A percentile compares a stretch with the other conserved stretches of the same genome.
Conservation (phyloP, 2,888 invertebrate species). For the Drepanosiphum platanoidis region DNA sequence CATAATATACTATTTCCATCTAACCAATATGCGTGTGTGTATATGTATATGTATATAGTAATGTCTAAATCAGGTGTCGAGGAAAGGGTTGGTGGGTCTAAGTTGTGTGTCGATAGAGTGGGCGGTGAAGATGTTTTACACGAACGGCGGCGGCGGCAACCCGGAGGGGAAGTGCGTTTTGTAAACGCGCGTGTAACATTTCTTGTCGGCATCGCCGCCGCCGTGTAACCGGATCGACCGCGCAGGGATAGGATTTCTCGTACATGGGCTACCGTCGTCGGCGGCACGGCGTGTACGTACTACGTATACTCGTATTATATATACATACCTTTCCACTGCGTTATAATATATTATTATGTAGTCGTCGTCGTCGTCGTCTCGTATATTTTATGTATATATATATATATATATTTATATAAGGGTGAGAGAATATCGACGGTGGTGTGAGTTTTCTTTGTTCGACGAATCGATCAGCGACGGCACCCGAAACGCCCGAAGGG, state of each 20-base stretch:
- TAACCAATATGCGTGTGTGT: no score
- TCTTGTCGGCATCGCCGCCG: constrained; percentile 25
- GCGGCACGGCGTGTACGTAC: background rate
- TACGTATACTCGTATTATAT: background rate
- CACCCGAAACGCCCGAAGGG: constrained; percentile 5
- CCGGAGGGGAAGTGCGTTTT: constrained; percentile 13
- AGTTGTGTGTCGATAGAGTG: background rate
- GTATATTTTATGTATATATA: background rate
- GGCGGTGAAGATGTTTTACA: constrained; percentile 23
- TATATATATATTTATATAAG: background rate
- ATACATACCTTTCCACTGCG: background rate
- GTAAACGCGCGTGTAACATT: constrained; percentile 49
- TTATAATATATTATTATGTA: background rate
- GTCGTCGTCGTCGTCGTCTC: background rate
- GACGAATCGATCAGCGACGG: constrained; percentile 46
- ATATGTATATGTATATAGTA: no score
- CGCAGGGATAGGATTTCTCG: constrained; percentile 45
- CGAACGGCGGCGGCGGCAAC: background rate
- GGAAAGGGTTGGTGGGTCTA: background rate
- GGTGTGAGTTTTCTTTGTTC: constrained; percentile 48
- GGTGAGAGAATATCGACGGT: background rate
- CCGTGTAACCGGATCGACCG: constrained; percentile 50
- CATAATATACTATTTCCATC: no score
- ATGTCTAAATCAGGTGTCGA: background rate
- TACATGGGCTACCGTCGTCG: background rate